Evolutionary conservation across 2,888 invertebrate genomes (phyloP).

Genomic region (Neocrepidodera transversa): DNA sequence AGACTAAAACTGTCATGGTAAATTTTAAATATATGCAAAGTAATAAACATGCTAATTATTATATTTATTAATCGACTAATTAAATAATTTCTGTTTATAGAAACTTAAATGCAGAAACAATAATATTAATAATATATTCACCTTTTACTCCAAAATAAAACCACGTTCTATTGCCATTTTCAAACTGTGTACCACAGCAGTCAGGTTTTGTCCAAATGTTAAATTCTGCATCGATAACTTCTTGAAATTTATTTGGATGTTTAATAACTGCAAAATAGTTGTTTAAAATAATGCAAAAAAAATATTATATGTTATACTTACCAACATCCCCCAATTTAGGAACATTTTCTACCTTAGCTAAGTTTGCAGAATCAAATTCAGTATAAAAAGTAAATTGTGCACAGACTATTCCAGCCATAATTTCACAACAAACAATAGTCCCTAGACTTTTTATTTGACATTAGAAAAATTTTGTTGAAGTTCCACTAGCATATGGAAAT

Average conservation of each 20-base stretch:
- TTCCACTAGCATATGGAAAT: constrained; percentile 1
- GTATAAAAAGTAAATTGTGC: constrained; percentile 83
- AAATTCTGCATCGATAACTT: constrained; percentile 78
- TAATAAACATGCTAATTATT: no score
- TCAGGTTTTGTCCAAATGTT: constrained; percentile 92
- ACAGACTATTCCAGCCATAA: constrained; percentile 65
- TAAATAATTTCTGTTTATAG: no score
- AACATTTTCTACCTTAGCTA: constrained; percentile 81
- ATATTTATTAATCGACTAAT: no score
- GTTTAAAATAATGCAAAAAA: neutral
- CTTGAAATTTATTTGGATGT: constrained; percentile 49
- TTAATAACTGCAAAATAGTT: constrained; percentile 30
- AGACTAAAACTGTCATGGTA: no score
- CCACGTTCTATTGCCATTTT: constrained; percentile 92
- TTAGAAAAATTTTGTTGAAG: constrained; percentile 21
- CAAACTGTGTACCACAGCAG: constrained; percentile 84
- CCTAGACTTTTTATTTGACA: constrained; percentile 31
- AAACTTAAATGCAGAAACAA: no score
- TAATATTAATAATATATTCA: no score
- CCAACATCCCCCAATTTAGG: constrained; percentile 62
- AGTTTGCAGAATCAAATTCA: constrained; percentile 90
- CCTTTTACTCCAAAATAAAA: constrained; percentile 85
- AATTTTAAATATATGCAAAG: no score
- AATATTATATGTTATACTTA: constrained; percentile 26
- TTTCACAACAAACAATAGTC: constrained; percentile 21